Conservation (phyloP, 2,888 invertebrate species). For the Auanema freiburgensis region DNA sequence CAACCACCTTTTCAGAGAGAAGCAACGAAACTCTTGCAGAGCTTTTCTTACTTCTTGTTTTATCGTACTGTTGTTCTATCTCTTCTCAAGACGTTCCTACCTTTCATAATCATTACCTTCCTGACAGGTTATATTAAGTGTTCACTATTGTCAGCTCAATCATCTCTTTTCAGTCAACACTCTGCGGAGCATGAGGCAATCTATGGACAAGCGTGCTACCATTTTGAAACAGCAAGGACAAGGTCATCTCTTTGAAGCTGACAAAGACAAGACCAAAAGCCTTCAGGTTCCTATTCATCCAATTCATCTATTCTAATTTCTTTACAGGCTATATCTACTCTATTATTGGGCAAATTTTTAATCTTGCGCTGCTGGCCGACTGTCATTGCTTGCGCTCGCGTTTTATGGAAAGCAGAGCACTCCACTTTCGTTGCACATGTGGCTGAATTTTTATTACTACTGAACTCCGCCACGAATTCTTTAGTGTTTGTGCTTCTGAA, state of each 20-base stretch:
- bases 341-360: conserved; percentile 51
- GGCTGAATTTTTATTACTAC: conserved; percentile 39
- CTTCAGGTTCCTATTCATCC: conserved; percentile 32
- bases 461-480: conserved; percentile 53
- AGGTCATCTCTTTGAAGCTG: conserved; percentile 46
- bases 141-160: background rate
- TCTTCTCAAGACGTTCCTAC: conserved; percentile 49
- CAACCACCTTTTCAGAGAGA: conserved; percentile 11
- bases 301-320: background rate
- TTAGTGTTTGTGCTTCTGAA: conserved; percentile 53
- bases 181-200: conserved; percentile 40
- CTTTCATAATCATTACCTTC: conserved; percentile 45
- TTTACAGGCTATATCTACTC: conserved; percentile 43
- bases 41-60: conserved; percentile 30
- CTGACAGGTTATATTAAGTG: conserved; percentile 35
- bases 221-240: conserved; percentile 52
- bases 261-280: conserved; percentile 50
- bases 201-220: conserved; percentile 49
- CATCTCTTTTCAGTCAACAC: conserved; percentile 21
- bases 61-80: conserved; percentile 43
- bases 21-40: conserved; percentile 9
- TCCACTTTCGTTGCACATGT: background rate
- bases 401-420: conserved; percentile 9
- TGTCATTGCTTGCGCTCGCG: conserved; percentile 30
- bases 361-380: conserved; percentile 51